Evolutionary conservation across 1,140 invertebrate genomes (phyloP).

Genomic region (Drosophila pruinosa): DNA sequence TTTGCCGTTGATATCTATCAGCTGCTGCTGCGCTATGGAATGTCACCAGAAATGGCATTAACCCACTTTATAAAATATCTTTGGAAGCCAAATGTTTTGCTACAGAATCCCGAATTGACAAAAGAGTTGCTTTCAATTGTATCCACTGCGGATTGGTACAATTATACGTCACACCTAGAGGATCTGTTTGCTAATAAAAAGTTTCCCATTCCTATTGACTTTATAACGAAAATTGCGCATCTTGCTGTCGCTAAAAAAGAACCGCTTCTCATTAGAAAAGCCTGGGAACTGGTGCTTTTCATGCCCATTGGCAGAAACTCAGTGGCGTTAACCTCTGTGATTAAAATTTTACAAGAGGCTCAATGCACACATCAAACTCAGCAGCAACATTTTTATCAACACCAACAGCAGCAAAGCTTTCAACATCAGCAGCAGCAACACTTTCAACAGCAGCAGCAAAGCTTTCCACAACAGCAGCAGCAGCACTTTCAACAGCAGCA

Average conservation of each 20-base stretch:
- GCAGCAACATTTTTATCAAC: neutral
- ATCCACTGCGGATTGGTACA: conserved; percentile 33
- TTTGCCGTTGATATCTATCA: neutral
- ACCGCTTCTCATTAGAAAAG: neutral
- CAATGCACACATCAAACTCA: neutral
- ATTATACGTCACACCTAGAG: conserved; percentile 15
- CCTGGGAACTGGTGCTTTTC: neutral
- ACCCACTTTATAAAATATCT: conserved; percentile 40
- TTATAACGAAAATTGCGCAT: neutral
- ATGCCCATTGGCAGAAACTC: neutral
- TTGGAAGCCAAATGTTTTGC: conserved; percentile 34
- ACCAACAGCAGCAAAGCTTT: neutral
- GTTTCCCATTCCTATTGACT: conserved; percentile 32
- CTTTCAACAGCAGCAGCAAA: neutral
- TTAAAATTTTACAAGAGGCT: neutral
- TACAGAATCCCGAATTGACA: neutral
- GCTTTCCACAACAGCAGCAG: neutral
- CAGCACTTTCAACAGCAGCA: neutral
- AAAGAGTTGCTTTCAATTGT: conserved; percentile 16
- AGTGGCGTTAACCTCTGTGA: neutral
- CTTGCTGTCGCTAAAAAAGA: neutral
- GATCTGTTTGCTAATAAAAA: neutral
- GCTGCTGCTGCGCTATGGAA: neutral
- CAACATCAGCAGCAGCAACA: neutral
- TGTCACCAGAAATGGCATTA: neutral